Base-by-base conservation (phyloP, 2,113 vertebrate genomes). In the Corythaixoides concolor region DNA sequence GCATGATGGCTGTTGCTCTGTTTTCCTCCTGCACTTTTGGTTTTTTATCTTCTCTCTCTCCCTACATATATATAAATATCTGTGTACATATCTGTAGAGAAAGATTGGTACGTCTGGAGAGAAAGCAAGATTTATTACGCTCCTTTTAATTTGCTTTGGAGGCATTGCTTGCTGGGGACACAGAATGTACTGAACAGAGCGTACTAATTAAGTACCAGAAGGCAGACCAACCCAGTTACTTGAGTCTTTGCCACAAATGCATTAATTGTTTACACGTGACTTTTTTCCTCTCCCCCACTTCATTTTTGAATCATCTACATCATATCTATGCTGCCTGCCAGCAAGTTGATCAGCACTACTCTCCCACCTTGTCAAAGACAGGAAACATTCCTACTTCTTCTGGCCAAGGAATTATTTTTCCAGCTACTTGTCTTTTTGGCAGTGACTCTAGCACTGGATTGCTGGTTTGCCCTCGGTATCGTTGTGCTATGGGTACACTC, bases 121-220 rank as follows among this genome's bases (percentile, higher is more conserved):
- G 27, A 89, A 59, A 85, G 3, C 59, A 81, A 68, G 68, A 80
- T 84, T 86, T 83, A 76, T 91, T 92, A 20, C 43, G 22, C 21
- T 86, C 3, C 26, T 75, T 86, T 90, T 60, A 45, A 41, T 72
- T 84, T 90, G 21, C 49, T 93, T 59, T n/a, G 59, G 67, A 93
- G 82, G 68, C 68, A 26, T 15, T 86, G 50, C 70, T 93, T 91
- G 56, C 72, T 70, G 90, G 49, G 52, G 72, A 84, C 82, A 77
- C 47, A 52, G 47, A 39, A 7, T 53, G 72, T 81, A 26, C 93
- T 45, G 92, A 95, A 81, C 83, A 92, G 50, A 76, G 53, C 0
- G 11, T 92, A 35, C 88, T 81, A 90, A 94, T 93, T 67, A 84
- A 68, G 68, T 5, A 90, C 52, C 68, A 94, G 93, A 94, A 94